A percentile compares a stretch with the other conserved stretches of the same genome.
Evolutionary conservation across 2,797 vertebrate species (phyloP).

Genomic region (Arremon aurantiirostris): DNA sequence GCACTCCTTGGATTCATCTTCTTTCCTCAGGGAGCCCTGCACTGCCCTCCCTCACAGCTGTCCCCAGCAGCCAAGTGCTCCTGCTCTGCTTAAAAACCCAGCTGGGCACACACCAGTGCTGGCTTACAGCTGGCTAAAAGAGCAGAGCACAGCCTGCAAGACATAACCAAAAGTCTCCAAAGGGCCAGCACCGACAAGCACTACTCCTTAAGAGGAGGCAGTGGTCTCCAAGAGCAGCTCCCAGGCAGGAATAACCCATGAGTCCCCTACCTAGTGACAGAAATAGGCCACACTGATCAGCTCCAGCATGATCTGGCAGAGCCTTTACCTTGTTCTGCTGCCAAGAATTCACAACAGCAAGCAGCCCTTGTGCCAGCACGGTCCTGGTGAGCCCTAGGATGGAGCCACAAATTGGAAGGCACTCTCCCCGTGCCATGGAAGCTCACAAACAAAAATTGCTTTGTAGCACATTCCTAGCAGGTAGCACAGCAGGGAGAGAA

Average conservation of each 20-base stretch:
- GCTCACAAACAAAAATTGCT: neutral
- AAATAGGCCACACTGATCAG: conserved; percentile 4
- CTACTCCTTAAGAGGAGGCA: neutral
- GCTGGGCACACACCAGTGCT: neutral
- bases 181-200: neutral
- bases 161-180: neutral
- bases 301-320: neutral
- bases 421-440: neutral
- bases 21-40: neutral
- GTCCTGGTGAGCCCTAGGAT: neutral
- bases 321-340: neutral
- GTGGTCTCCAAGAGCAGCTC: neutral
- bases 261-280: neutral
- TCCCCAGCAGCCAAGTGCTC: neutral
- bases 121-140: neutral
- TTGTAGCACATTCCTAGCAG: neutral
- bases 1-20: neutral
- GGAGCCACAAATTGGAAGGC: neutral
- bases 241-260: neutral
- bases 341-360: neutral
- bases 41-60: neutral
- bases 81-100: neutral
- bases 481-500: neutral
- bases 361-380: neutral
- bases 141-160: neutral